phyloP scores from a whole-genome alignment of 2,888 invertebrate genomes.

The Parnassius smintheus region DNA sequence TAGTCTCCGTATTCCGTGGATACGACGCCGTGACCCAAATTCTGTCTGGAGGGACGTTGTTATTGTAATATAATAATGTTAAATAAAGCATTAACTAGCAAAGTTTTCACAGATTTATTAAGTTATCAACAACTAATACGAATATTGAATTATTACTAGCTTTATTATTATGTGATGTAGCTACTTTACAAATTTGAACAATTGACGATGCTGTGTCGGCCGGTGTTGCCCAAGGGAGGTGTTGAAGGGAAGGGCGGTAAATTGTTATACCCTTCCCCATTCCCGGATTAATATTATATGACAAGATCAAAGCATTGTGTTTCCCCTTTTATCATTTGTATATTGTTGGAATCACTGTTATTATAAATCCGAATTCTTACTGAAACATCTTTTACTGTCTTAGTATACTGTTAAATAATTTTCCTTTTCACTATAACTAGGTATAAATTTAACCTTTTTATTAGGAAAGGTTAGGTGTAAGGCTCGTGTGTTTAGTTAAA shows the following conservation, averaged over 20 bases:
- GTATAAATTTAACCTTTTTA: no score
- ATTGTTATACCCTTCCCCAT: conserved; percentile 17
- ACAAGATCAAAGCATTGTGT: conserved; percentile 26
- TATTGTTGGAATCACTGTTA: conserved; percentile 13
- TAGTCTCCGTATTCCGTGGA: no score
- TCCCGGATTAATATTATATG: conserved; percentile 21
- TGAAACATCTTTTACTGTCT: conserved; percentile 5
- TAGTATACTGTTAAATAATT: background rate
- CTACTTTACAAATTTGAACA: background rate
- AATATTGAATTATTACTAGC: background rate
- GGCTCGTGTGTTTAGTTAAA: no score
- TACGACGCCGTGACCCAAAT: no score
- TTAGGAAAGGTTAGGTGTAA: no score
- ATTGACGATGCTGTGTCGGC: background rate
- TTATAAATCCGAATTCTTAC: conserved; percentile 7
- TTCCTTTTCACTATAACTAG: no score
- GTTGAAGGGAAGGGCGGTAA: conserved; percentile 16
- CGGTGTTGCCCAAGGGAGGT: conserved; percentile 2
- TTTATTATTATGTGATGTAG: background rate
- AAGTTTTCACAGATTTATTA: no score
- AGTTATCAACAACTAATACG: no score
- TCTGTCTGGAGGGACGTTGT: no score
- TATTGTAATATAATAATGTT: no score
- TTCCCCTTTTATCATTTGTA: conserved; percentile 26
- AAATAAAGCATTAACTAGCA: no score